Conservation (phyloP, 1,140 invertebrate genomes). For the Forficula auricularia region DNA sequence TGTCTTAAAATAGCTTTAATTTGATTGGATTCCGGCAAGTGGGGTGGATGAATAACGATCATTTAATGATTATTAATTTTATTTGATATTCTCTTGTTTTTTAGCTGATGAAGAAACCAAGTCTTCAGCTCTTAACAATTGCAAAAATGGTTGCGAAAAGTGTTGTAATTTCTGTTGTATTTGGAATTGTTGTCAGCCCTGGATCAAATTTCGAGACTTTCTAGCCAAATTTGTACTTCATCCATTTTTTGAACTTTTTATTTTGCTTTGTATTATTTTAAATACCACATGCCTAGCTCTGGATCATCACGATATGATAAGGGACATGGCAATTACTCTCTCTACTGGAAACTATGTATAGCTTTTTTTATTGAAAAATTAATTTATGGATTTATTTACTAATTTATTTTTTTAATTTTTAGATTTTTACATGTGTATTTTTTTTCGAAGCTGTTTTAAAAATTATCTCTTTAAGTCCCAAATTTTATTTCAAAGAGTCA, state of each 20-base stretch:
- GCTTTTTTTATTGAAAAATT: constrained; percentile 19
- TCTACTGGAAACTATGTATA: constrained; percentile 88
- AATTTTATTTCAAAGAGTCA: constrained; percentile 93
- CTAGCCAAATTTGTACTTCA: constrained; percentile 83
- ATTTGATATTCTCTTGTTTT: too few relatives aligned
- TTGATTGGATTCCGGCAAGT: too few relatives aligned
- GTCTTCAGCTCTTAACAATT: too few relatives aligned
- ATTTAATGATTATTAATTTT: too few relatives aligned
- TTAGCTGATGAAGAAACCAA: too few relatives aligned
- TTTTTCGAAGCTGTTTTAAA: constrained; percentile 91
- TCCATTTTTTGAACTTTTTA: constrained; percentile 94
- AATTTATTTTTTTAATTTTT: constrained; percentile 22
- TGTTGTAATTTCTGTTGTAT: constrained; percentile 56
- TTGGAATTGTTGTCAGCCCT: constrained; percentile 87
- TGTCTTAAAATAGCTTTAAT: too few relatives aligned
- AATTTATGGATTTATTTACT: too few relatives aligned
- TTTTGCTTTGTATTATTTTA: constrained; percentile 92
- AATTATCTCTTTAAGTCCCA: constrained; percentile 87
- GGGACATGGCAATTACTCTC: constrained; percentile 61
- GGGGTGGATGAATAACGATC: too few relatives aligned
- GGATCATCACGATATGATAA: constrained; percentile 87
- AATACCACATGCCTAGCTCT: constrained; percentile 96
- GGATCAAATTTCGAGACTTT: constrained; percentile 77
- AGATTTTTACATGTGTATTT: constrained; percentile 97
- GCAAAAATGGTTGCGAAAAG: too few relatives aligned